Evolutionary conservation across 1,140 invertebrate genomes (phyloP).

Genomic region (Sinella curviseta): DNA sequence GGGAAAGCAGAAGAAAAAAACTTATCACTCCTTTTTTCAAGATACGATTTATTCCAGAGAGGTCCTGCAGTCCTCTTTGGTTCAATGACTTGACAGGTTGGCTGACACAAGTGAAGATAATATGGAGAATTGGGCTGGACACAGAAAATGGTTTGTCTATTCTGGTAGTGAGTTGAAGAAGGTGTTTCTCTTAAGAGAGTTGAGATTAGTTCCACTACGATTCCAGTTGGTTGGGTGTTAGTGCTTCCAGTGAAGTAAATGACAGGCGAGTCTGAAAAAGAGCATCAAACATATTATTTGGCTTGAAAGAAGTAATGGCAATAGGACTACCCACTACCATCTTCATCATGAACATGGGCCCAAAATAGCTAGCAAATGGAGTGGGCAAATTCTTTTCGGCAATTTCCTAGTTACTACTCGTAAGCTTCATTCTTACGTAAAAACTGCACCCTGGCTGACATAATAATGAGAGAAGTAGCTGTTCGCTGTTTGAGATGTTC

Average conservation of each 20-base stretch:
- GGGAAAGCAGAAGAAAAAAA: background rate
- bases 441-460: too few relatives aligned
- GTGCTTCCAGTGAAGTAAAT: background rate
- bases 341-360: too few relatives aligned
- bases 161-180: background rate
- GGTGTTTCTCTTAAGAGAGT: background rate
- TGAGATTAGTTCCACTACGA: background rate
- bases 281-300: too few relatives aligned
- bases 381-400: too few relatives aligned
- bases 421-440: too few relatives aligned
- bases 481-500: too few relatives aligned
- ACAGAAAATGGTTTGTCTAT: background rate
- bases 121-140: slow-evolving; percentile 20
- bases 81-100: slow-evolving; percentile 21
- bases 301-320: too few relatives aligned
- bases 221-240: background rate
- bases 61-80: background rate
- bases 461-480: too few relatives aligned
- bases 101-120: slow-evolving; percentile 22
- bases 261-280: too few relatives aligned
- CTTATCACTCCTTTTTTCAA: background rate
- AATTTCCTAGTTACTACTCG: too few relatives aligned
- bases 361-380: too few relatives aligned
- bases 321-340: too few relatives aligned
- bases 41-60: background rate